A percentile compares a stretch with the other conserved stretches of the same genome.
phyloP scores from a whole-genome alignment of 2,113 vertebrate genomes.

The Glaucomys volans region DNA sequence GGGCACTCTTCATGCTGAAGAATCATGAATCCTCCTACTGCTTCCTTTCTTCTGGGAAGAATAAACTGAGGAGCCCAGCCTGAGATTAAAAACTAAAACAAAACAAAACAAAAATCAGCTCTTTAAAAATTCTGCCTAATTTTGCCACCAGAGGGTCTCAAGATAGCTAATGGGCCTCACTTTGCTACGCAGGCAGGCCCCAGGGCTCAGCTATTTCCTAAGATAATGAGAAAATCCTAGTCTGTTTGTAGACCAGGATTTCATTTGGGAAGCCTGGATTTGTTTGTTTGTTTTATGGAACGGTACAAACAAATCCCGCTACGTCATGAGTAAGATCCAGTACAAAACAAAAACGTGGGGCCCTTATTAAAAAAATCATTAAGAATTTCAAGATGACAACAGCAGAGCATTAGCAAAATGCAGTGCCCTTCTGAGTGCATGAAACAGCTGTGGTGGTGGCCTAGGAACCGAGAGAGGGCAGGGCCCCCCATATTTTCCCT shows the following conservation, averaged over 20 bases:
- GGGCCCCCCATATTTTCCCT: not conserved
- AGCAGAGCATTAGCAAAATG: not conserved
- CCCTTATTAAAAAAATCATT: not conserved
- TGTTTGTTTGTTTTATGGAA: not conserved
- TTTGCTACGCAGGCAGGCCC: not conserved
- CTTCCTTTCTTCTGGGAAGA: not conserved
- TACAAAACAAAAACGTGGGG: not conserved
- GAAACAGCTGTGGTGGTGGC: too few species aligned
- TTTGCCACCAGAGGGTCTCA: not conserved
- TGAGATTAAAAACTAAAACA: not conserved
- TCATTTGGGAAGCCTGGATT: not conserved
- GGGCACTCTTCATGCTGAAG: not conserved
- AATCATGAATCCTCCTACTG: not conserved
- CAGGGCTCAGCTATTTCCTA: not conserved
- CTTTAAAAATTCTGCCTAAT: not conserved
- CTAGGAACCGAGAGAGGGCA: too few species aligned
- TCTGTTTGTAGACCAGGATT: not conserved
- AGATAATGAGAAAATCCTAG: not conserved
- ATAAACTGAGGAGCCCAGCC: not conserved
- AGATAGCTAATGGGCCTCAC: not conserved
- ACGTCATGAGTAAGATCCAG: not conserved
- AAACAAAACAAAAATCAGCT: not conserved
- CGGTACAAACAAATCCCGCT: not conserved
- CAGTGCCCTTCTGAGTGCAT: not conserved
- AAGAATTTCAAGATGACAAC: not conserved